Evolutionary conservation across 1,140 invertebrate genomes (phyloP).

Genomic region (Acromyrmex echinatior): DNA sequence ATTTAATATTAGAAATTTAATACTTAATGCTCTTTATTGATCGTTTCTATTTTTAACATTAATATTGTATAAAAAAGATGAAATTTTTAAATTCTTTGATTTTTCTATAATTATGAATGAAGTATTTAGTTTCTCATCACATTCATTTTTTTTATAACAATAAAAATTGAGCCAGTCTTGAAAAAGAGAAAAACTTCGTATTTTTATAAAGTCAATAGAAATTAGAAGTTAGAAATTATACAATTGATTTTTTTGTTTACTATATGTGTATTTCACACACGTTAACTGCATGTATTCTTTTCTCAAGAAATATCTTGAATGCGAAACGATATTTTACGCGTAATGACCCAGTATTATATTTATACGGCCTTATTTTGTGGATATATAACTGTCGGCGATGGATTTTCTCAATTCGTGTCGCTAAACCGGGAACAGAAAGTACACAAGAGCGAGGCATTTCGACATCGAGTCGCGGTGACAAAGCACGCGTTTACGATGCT

Average conservation of each 20-base stretch:
- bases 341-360: constrained; percentile 1
- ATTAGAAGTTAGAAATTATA: neutral
- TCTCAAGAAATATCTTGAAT: neutral
- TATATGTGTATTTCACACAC: neutral
- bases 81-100: too few species aligned
- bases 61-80: too few species aligned
- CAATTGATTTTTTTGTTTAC: neutral
- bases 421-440: neutral
- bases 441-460: neutral
- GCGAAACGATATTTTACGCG: neutral
- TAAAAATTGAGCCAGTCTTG: neutral
- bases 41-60: too few species aligned
- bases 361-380: constrained; percentile 20
- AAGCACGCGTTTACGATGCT: neutral
- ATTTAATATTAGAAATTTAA: neutral
- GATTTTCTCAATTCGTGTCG: neutral
- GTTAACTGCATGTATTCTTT: neutral
- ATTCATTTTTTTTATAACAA: too few species aligned
- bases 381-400: neutral
- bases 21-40: too few species aligned
- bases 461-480: constrained; percentile 2
- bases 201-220: neutral
- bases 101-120: too few species aligned
- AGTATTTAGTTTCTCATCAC: too few species aligned
- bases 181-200: neutral